Conservation (phyloP, 2,888 invertebrate species). For the Oscheius myriophilus region DNA sequence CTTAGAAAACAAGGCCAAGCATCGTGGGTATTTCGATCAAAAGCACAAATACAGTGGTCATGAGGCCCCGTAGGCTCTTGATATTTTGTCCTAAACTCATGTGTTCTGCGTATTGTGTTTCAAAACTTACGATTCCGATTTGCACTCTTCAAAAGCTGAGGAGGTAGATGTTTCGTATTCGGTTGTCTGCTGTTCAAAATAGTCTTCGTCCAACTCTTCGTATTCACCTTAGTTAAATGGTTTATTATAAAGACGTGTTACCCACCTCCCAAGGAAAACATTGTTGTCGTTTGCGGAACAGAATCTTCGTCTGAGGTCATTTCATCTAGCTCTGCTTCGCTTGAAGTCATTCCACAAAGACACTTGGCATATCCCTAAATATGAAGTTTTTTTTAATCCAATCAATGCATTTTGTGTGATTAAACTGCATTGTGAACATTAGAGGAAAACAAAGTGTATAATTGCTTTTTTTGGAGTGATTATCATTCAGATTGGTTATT, state of each 20-base stretch:
- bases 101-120: not conserved
- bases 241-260: not conserved
- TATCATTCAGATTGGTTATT: too few relatives aligned
- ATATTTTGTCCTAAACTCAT: constrained; percentile 54
- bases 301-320: not conserved
- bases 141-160: constrained; percentile 32
- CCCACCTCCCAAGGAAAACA: constrained; percentile 3
- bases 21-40: constrained; percentile 58
- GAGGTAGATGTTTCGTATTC: constrained; percentile 29
- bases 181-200: constrained; percentile 14
- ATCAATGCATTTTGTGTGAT: too few relatives aligned
- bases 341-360: constrained; percentile 40
- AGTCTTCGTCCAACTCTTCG: constrained; percentile 29
- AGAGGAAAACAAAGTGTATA: too few relatives aligned
- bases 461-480: too few relatives aligned
- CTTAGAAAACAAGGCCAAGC: constrained; percentile 54
- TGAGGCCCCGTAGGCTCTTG: constrained; percentile 48
- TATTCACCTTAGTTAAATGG: constrained; percentile 14
- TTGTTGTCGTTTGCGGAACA: constrained; percentile 2
- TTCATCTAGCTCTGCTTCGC: constrained; percentile 36
- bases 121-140: constrained; percentile 27
- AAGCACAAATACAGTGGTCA: constrained; percentile 64
- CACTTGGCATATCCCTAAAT: constrained; percentile 50
- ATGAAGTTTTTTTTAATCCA: too few relatives aligned
- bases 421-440: too few relatives aligned